A percentile compares a stretch with the other conserved stretches of the same genome.
Conservation (phyloP, 2,888 invertebrate species). For the Caenorhabditis sulstoni region DNA sequence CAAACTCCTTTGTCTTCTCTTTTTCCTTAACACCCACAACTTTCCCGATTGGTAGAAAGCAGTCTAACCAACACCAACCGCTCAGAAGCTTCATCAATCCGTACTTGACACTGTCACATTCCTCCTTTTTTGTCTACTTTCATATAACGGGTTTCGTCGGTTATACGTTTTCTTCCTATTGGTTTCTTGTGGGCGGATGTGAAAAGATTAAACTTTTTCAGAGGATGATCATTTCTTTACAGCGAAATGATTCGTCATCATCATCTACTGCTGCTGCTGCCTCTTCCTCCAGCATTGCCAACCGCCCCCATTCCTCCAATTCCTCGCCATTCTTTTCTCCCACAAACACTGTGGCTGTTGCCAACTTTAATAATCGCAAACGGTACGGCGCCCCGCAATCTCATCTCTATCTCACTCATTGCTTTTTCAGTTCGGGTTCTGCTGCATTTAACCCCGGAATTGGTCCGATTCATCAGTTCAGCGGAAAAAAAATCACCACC, state of each 20-base stretch:
- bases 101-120: background rate
- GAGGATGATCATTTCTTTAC: background rate
- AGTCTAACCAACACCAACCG: background rate
- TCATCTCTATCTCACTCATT: background rate
- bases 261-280: too few species aligned
- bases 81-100: constrained; percentile 4
- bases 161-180: background rate
- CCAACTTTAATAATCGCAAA: constrained; percentile 29
- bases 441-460: background rate
- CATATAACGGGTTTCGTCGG: too few species aligned
- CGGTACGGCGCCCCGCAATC: constrained; percentile 5
- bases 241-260: constrained; percentile 27
- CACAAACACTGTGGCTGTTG: background rate
- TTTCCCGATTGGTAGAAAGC: background rate
- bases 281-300: background rate
- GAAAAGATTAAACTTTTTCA: background rate
- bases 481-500: too few species aligned
- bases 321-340: constrained; percentile 17
- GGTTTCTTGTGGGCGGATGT: too few species aligned
- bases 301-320: constrained; percentile 19
- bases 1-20: background rate
- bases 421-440: constrained; percentile 40
- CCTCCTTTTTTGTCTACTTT: too few species aligned
- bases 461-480: too few species aligned
- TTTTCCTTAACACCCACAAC: background rate